These are phyloP conservation scores for Hephaestus fuliginosus DNA, from an alignment of 2,797 vertebrate species.

Conservation along the genomic window DNA sequence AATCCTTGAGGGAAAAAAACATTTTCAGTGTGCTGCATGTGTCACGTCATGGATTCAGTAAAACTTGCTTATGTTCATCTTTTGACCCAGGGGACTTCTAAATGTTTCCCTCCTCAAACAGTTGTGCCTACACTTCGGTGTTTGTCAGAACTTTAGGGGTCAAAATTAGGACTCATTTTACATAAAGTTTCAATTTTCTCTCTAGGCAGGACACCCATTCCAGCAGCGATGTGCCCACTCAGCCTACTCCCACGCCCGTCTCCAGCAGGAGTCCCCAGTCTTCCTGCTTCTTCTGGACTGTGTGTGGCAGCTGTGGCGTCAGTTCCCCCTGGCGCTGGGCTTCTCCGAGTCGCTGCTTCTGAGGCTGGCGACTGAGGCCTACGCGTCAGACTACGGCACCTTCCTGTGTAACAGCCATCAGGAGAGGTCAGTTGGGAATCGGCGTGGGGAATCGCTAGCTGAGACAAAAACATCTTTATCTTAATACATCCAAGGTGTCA, in stretches of 20 bases:
- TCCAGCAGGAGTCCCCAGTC: slow-evolving; percentile 88
- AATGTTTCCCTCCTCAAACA: neutral
- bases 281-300: slow-evolving; percentile 95
- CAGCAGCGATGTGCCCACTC: slow-evolving; percentile 88
- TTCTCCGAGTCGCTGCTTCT: slow-evolving; percentile 90
- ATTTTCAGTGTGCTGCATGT: neutral
- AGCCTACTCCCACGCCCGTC: slow-evolving; percentile 85
- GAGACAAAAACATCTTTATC: neutral
- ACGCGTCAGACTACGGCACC: slow-evolving; percentile 90
- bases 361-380: slow-evolving; percentile 87
- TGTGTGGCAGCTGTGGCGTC: slow-evolving; percentile 90
- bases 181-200: neutral
- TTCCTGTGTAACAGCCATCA: slow-evolving; percentile 92
- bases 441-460: neutral
- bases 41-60: neutral
- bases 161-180: neutral
- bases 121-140: neutral
- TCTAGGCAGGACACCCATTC: slow-evolving; percentile 91
- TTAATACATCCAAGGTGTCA: neutral
- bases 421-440: slow-evolving; percentile 83
- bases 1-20: slow-evolving; percentile 5
- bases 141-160: neutral
- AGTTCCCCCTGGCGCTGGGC: slow-evolving; percentile 91
- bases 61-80: neutral
- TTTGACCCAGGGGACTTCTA: neutral